Base-by-base conservation (phyloP, 2,113 vertebrate species). In the Macrotus californicus region DNA sequence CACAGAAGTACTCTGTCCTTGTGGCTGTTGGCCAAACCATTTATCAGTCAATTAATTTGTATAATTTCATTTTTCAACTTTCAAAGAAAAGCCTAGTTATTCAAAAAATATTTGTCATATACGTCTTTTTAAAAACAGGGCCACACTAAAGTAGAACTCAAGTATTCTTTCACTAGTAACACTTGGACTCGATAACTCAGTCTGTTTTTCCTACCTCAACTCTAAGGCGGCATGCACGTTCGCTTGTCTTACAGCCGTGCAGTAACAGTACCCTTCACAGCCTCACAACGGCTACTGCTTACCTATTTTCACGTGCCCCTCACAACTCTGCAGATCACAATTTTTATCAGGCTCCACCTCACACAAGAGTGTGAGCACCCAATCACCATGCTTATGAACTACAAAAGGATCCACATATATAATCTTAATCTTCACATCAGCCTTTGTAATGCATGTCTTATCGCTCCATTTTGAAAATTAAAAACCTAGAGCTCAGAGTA, bases 1-100 rank as follows among this genome's bases (percentile, higher is more conserved):
- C 95, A 97, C 2, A 97, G 91, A 97, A 96, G 90, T 94, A 93
- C 81, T 96, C 95, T 97, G 46, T 80, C 90, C 95, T 89, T 94
- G 93, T 97, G 98, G 97, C 83, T 93, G 26, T 52, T 92, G 76
- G 64, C 54, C 29, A 14, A 93, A 88, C n/a, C 85, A 94, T 85
- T 94, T 61, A 59, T 89, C 92, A 93, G 69, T 2, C 43, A 96
- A 88, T 75, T 89, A 90, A 96, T 79, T 97, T 92, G 92, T 67
- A 36, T 59, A 75, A 91, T 87, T 92, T 86, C 48, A 89, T 66
- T 93, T 94, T 61, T 91, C 46, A 94, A 96, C 18, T 91, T 70
- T 50, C 81, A 96, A 95, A 96, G 85, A 64, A 95, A 88, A 96
- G 43, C 7, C 24, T 13, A 72, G 9, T 67, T 90, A 31, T 81